These are phyloP conservation scores for Zoanthus gigantus DNA, from an alignment of 92 coral and sea anemone genomes.

Conservation along the genomic window DNA sequence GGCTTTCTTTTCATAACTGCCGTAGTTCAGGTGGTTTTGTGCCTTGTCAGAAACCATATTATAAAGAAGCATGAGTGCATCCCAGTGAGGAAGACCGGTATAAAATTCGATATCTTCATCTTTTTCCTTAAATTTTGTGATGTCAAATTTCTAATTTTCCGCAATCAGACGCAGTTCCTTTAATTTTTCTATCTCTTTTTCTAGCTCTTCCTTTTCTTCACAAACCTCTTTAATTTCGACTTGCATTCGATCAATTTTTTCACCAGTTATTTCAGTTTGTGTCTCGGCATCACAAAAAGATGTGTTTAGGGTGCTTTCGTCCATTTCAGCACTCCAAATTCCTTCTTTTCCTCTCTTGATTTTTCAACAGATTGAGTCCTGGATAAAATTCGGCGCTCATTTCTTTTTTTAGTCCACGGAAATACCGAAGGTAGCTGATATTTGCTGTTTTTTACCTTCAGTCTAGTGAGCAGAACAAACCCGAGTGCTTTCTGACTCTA, in stretches of 20 bases:
- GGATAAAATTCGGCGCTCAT: background rate
- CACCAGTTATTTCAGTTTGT: slow-evolving; percentile 12
- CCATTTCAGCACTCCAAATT: background rate
- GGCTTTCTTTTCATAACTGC: slow-evolving; percentile 33
- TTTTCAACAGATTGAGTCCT: background rate
- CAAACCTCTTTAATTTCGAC: background rate
- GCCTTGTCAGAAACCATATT: background rate
- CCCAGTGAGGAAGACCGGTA: slow-evolving; percentile 4
- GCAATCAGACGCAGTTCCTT: background rate
- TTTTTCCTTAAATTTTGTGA: slow-evolving; percentile 5
- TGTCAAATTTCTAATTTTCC: slow-evolving; percentile 1
- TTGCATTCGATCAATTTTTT: background rate
- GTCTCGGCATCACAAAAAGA: slow-evolving; percentile 2
- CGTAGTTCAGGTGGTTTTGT: background rate
- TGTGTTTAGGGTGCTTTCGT: slow-evolving; percentile 1
- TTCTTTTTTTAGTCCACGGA: slow-evolving; percentile 41
- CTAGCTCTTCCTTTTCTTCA: slow-evolving; percentile 9
- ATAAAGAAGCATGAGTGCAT: background rate
- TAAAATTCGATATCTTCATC: slow-evolving; percentile 12
- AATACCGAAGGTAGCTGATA: slow-evolving; percentile 52
- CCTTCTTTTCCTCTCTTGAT: background rate
- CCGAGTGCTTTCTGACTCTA: slow-evolving; percentile 32
- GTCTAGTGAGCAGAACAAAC: slow-evolving; percentile 48
- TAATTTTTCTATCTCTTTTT: slow-evolving; percentile 39
- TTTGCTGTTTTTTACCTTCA: slow-evolving; percentile 54